phyloP scores from a whole-genome alignment of 2,797 vertebrate species.

The Tenualosa thibaudeaui region DNA sequence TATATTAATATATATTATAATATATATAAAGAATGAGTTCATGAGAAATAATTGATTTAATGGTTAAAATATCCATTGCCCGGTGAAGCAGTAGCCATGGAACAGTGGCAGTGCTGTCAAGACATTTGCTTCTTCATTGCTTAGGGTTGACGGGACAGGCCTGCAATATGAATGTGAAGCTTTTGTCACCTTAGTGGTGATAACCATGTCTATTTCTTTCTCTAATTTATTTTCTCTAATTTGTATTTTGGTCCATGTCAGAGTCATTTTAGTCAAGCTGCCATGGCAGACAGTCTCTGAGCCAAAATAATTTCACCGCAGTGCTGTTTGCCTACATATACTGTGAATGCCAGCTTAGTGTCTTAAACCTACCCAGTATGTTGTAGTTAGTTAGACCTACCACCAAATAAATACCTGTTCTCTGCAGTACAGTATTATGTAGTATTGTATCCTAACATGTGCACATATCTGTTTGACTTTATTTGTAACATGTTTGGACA shows the following conservation, averaged over 20 bases:
- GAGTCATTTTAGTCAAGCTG: not conserved
- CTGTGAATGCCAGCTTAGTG: not conserved
- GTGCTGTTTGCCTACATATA: not conserved
- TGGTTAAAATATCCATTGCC: not conserved
- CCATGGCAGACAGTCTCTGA: not conserved
- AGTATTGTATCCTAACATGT: not conserved
- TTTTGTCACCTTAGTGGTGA: not conserved
- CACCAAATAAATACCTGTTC: not conserved
- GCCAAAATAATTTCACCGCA: not conserved
- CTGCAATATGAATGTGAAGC: not conserved
- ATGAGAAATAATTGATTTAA: not conserved
- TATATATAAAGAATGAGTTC: no score
- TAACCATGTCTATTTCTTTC: not conserved
- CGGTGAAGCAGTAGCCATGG: not conserved
- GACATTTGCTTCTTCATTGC: conserved; percentile 10
- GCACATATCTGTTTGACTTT: no score
- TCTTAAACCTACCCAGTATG: not conserved
- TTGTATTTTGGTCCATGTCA: not conserved
- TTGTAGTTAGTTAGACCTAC: not conserved
- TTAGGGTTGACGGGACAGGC: not conserved
- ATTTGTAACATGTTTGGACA: not conserved
- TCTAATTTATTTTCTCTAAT: not conserved
- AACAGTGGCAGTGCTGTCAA: not conserved
- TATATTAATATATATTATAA: no score
- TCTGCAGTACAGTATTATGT: not conserved